These are phyloP conservation scores for Myiozetetes cayanensis DNA, from an alignment of 2,113 vertebrate genomes.

Conservation along the genomic window DNA sequence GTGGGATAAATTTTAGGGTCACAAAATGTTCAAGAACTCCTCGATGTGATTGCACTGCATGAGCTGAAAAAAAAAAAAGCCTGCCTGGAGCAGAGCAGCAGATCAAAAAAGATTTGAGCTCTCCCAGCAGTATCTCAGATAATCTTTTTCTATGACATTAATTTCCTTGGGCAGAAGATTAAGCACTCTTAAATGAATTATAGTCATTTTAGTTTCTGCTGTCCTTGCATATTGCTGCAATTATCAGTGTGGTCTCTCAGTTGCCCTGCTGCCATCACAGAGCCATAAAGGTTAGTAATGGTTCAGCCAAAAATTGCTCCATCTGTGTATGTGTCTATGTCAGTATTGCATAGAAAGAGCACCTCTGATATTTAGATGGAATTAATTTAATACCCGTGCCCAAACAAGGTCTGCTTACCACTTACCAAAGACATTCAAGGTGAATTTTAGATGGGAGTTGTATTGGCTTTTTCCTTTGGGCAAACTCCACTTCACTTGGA, in stretches of 20 bases:
- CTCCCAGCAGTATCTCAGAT: neutral
- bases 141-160: neutral
- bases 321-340: neutral
- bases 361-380: neutral
- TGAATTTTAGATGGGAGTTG: neutral
- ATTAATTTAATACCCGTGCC: neutral
- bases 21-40: neutral
- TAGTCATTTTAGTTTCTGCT: neutral
- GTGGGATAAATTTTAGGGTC: neutral
- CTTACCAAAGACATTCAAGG: neutral
- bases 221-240: neutral
- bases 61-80: neutral
- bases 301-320: neutral
- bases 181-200: slow-evolving; percentile 6
- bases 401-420: neutral
- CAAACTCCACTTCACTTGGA: neutral
- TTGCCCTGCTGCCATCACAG: neutral
- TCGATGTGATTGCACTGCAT: neutral
- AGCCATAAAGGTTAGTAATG: neutral
- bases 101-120: neutral
- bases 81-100: neutral
- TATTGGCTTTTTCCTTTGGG: neutral
- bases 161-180: slow-evolving; percentile 13
- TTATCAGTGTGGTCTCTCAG: neutral
- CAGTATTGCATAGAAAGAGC: neutral